Evolutionary conservation across 2,888 invertebrate species (phyloP), one percentile per base, ranked within the genome.

Genomic region (Ochropleura leucogaster): DNA sequence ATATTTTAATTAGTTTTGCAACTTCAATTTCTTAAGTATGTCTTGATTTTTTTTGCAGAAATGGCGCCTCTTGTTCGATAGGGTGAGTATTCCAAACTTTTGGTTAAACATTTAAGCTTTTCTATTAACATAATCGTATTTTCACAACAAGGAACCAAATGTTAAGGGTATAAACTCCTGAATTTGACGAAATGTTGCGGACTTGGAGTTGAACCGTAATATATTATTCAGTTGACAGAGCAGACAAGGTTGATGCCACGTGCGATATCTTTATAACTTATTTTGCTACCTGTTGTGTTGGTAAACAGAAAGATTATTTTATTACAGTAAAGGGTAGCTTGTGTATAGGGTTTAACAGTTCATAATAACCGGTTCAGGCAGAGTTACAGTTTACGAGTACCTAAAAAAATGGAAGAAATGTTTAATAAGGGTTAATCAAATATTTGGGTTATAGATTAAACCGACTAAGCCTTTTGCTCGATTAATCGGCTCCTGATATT

Each of bases 41-140:
- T 49, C 18, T 57, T 55, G 4, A 30, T 30, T 30, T 65, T 89
- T 91, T 92, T 97, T 97, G 80, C 97, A 98, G 98, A 98, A 98
- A 98, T 98, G 98, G 98, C 97, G 98, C 86, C 97, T 98, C 82
- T 97, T 98, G 81, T 98, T 98, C 92, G 98, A 98, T 94, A 98
- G 98, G 97, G 98, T 98, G 94, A 97, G 96, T 94, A 79, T 64
- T 64, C 9, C 8, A 57, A 53, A 9, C 5, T 57, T 62, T 57
- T 63, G 49, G 20, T 46, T 46, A n/a, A 16, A 74, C n/a, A n/a
- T n/a, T n/a, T n/a, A n/a, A n/a, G 20, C 12, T 62, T 60, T 51
- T 40, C 55, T 55, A 4, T 55, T 5, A 55, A 55, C 57, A 16
- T 30, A 8, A 14, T 16, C 40, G n/a, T 42, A 60, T n/a, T 62